Percentiles rank a stretch among this genome's conserved stretches.
These are phyloP conservation scores for Lithophane ornitopus DNA, from an alignment of 2,888 invertebrate species.

Conservation along the genomic window DNA sequence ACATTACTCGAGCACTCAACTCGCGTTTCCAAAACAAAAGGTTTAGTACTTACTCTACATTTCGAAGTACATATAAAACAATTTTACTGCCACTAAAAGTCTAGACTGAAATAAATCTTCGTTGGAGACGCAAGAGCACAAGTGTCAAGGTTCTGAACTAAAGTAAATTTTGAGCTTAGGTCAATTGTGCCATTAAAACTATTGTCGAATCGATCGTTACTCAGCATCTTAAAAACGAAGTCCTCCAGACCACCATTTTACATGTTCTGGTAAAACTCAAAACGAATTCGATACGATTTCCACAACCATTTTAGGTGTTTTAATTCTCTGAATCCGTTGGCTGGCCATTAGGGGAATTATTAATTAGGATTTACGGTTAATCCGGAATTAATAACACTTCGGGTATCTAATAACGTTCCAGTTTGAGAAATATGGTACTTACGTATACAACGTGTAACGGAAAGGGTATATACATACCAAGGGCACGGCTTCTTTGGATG, in stretches of 20 bases:
- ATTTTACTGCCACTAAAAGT: conserved; percentile 38
- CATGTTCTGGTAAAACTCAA: neutral
- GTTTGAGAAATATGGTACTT: conserved; percentile 15
- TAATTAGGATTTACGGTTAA: conserved; percentile 41
- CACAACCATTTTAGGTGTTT: conserved; percentile 19
- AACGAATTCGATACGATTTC: conserved; percentile 8
- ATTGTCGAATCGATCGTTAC: conserved; percentile 3
- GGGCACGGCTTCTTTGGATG: too few species aligned
- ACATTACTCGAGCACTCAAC: conserved; percentile 66
- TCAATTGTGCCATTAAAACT: conserved; percentile 1
- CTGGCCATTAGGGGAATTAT: conserved; percentile 24
- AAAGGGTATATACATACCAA: too few species aligned
- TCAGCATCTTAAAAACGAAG: neutral
- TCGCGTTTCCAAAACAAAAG: conserved; percentile 55
- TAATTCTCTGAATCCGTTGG: conserved; percentile 20
- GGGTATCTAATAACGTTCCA: conserved; percentile 10
- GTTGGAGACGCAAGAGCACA: conserved; percentile 17
- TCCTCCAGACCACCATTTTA: neutral
- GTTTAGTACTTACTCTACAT: conserved; percentile 29
- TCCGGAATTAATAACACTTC: conserved; percentile 37
- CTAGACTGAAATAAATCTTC: conserved; percentile 32
- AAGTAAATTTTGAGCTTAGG: neutral
- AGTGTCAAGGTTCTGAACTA: conserved; percentile 19
- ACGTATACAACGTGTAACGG: too few species aligned
- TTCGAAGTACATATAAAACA: conserved; percentile 21